These are phyloP conservation scores for Philereme transversata DNA, from an alignment of 2,888 invertebrate genomes.

Conservation along the genomic window DNA sequence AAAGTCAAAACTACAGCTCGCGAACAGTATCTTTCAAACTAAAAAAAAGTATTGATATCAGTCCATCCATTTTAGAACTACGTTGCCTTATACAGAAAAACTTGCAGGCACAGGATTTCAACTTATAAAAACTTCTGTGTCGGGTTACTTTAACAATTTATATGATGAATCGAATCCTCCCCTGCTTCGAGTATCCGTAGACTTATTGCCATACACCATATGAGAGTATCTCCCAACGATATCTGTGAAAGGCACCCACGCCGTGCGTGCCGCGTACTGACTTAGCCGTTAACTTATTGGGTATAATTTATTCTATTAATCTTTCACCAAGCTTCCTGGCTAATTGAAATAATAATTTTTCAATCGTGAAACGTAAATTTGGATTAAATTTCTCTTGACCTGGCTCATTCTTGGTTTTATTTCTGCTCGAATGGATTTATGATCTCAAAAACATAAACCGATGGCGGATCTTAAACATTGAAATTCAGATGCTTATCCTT, in stretches of 20 bases:
- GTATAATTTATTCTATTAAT: constrained; percentile 44
- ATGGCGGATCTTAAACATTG: no score
- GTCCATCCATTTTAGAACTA: no score
- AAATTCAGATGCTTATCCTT: no score
- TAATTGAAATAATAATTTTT: constrained; percentile 21
- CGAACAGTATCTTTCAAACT: no score
- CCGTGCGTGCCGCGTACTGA: constrained; percentile 42
- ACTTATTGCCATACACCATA: constrained; percentile 29
- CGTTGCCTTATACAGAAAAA: no score
- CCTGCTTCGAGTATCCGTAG: not conserved
- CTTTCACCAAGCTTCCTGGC: constrained; percentile 17
- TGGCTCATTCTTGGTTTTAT: no score
- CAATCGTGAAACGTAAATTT: not conserved
- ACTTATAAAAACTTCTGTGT: no score
- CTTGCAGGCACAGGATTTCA: no score
- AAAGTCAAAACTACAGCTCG: no score
- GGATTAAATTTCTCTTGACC: not conserved
- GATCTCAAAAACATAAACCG: no score
- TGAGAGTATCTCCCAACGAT: constrained; percentile 42
- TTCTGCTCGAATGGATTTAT: no score
- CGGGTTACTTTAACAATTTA: not conserved
- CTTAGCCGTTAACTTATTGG: constrained; percentile 45
- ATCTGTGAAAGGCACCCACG: constrained; percentile 48
- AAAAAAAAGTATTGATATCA: no score
- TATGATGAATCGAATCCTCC: not conserved